Base-by-base conservation (phyloP, 2,797 vertebrate genomes). In the Clarias pachynema region DNA sequence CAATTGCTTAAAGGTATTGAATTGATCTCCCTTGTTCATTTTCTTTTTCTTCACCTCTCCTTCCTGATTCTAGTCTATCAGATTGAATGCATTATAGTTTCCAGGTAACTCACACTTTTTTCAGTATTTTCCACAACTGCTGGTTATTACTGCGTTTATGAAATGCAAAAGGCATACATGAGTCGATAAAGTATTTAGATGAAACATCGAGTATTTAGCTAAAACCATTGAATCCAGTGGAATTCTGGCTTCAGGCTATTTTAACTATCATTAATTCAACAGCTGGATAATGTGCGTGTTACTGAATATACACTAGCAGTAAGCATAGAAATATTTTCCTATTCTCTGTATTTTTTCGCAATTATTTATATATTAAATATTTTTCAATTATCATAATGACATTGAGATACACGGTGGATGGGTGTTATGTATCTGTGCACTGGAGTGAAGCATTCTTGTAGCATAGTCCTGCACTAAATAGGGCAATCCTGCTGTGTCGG, bases 381-480 rank as follows among this genome's bases (percentile, higher is more conserved):
- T 10, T 40, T 37, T 37, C 22, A 49, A 49, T 49, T 49, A 49
- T 12, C 10, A 2, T 49, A 49, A 12, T 79, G 79, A 34, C 66
- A 12, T 0, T 70, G 31, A 31, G 37, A 29, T n/a, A 26, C 29
- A 37, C 18, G 62, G 62, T 73, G 34, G 62, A 49, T 49, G 44
- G 22, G 34, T 60, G 20, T 84, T 24, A 62, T 70, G 78, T 80
- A 34, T 78, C 31, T 60, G 84, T 77, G 73, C 70, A 34, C 15
- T 75, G 34, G 34, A 84, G 83, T 74, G 79, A 77, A 60, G 62
- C 40, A 85, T 72, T 84, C 60, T 82, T 80, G 82, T 82, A 56
- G 79, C 22, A 73, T 68, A 86, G 85, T 60, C 84, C 81, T 74
- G 57, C 60, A 84, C 85, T 88, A 87, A 89, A 89, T 81, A 88